Percentiles rank a stretch among this genome's conserved stretches.
Evolutionary conservation across 2,888 invertebrate species (phyloP).

Genomic region (Napeogenes inachia): DNA sequence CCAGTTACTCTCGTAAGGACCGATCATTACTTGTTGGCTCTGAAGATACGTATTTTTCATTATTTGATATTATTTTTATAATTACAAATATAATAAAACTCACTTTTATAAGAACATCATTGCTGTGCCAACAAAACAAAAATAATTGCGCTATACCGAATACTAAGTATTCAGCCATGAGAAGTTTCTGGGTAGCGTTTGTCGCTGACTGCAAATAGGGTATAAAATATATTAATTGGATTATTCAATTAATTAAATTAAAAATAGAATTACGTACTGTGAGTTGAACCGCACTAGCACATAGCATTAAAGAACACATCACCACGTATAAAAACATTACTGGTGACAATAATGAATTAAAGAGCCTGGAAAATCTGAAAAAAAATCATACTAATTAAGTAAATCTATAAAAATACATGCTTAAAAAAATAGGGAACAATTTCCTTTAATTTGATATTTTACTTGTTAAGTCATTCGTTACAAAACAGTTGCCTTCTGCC

Average conservation of each 20-base stretch:
- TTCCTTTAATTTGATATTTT: constrained; percentile 1
- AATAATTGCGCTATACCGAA: constrained; percentile 64
- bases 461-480: constrained; percentile 11
- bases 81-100: constrained; percentile 16
- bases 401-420: constrained; percentile 7
- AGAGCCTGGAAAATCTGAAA: constrained; percentile 55
- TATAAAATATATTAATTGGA: not conserved
- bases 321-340: constrained; percentile 66
- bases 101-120: constrained; percentile 58
- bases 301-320: constrained; percentile 61
- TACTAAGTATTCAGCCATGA: constrained; percentile 61
- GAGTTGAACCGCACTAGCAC: constrained; percentile 61
- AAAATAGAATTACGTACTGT: constrained; percentile 44
- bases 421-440: constrained; percentile 6
- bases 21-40: constrained; percentile 48
- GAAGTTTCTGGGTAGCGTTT: constrained; percentile 51
- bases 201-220: constrained; percentile 47
- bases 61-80: not conserved
- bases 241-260: not conserved
- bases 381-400: not conserved
- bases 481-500: constrained; percentile 8
- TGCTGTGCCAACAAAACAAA: constrained; percentile 67
- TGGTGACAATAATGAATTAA: constrained; percentile 62
- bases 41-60: constrained; percentile 30
- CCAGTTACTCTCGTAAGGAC: constrained; percentile 64